phyloP scores from a whole-genome alignment of 2,888 invertebrate species.

The Alentia gelatinosa region DNA sequence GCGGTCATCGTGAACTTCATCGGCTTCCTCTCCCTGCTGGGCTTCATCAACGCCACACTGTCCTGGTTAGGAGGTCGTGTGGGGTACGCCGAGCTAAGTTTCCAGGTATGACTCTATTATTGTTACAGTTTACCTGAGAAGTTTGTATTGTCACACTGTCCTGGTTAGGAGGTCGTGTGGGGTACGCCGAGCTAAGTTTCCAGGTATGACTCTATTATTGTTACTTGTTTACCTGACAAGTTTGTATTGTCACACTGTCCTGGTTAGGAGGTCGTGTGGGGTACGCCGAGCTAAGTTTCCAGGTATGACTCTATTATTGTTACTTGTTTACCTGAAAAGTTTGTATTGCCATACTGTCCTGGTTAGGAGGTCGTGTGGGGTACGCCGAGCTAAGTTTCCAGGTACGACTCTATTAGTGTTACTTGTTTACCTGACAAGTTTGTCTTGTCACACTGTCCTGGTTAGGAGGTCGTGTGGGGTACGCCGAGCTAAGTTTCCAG shows the following conservation, averaged over 20 bases:
- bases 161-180: constrained; percentile 70
- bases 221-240: too few species aligned
- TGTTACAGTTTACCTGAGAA: too few species aligned
- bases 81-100: constrained; percentile 63
- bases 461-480: constrained; percentile 69
- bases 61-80: constrained; percentile 70
- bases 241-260: constrained; percentile 67
- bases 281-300: constrained; percentile 62
- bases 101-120: constrained; percentile 61
- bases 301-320: constrained; percentile 60
- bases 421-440: too few species aligned
- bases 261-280: constrained; percentile 70
- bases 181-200: constrained; percentile 62
- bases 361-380: constrained; percentile 69
- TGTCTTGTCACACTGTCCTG: constrained; percentile 68
- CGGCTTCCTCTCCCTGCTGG: constrained; percentile 69
- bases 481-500: constrained; percentile 64
- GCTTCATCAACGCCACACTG: constrained; percentile 69
- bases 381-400: constrained; percentile 63
- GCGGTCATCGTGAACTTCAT: constrained; percentile 70
- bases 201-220: constrained; percentile 61
- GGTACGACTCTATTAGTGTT: constrained; percentile 58
- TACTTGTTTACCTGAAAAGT: too few species aligned
- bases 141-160: constrained; percentile 68
- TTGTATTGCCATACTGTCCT: constrained; percentile 68